Evolutionary conservation across 2,113 vertebrate genomes (phyloP), one percentile per base, ranked within the genome.

Genomic region (Erpornis zantholeuca): DNA sequence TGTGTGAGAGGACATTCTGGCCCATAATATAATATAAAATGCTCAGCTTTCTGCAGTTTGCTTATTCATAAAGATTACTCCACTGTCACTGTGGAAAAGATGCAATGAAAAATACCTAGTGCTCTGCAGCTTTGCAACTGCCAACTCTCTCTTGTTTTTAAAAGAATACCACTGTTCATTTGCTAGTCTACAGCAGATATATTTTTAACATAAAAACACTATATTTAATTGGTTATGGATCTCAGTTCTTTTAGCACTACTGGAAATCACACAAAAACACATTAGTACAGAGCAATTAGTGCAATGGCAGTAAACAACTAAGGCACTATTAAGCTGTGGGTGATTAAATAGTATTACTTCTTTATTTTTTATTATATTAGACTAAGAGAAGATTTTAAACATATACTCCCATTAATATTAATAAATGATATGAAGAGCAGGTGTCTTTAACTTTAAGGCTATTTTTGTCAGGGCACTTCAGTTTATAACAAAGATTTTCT

Each of bases 221-320:
- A 97, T 98, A 97, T 98, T 98, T 98, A 98, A 98, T 98, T 98
- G 98, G 98, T 98, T 98, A 98, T 98, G 98, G 97, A 98, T 98
- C 97, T 98, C 97, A 95, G 97, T 98, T 98, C 98, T 98, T 98
- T 97, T 98, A 98, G 98, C 98, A 98, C 98, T 98, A 98, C 98
- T 98, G 98, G 98, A 98, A 98, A 98, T 98, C 98, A 98, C 97
- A 98, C 97, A 98, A 98, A 98, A 98, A 98, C 98, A 98, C 98
- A 98, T 98, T 98, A 98, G 98, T 97, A 97, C 97, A 95, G 97
- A 97, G 98, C 98, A 98, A 98, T 98, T 98, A 98, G 98, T 98
- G 96, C 97, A 92, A 97, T 94, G 96, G 98, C 98, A 97, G 98
- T 98, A 98, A 98, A 98, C 98, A 98, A 98, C 98, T 93, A 97